Conservation (phyloP, 2,113 vertebrate species). For the Miniopterus natalensis region DNA sequence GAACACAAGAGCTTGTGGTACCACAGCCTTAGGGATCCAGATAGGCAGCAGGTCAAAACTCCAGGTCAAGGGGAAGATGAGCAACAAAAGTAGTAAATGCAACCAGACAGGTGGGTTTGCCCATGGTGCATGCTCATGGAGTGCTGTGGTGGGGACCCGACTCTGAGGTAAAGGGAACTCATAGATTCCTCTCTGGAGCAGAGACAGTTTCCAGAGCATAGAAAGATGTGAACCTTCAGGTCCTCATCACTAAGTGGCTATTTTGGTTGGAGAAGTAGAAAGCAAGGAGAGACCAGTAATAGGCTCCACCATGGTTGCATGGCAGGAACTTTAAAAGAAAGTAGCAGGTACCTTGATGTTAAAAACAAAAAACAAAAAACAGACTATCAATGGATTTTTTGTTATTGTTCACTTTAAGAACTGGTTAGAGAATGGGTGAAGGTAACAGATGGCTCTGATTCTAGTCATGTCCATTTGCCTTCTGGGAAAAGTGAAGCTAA, state of each 20-base stretch:
- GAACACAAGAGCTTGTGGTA: background rate
- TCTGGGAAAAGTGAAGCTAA: conserved; percentile 73
- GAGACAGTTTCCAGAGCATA: background rate
- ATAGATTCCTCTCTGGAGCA: background rate
- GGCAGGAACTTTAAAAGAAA: background rate
- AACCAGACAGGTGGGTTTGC: background rate
- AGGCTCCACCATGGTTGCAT: background rate
- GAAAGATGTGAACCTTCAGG: background rate
- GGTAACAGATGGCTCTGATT: conserved; percentile 68
- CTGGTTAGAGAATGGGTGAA: conserved; percentile 52
- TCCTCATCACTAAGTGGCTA: background rate
- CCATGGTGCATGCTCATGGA: background rate
- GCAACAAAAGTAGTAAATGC: background rate
- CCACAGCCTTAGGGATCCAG: background rate
- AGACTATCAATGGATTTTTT: background rate
- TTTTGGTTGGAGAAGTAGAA: conserved; percentile 27
- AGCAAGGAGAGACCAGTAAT: background rate
- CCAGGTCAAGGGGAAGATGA: background rate
- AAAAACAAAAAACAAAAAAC: background rate
- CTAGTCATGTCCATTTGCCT: conserved; percentile 72
- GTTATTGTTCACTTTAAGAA: conserved; percentile 51
- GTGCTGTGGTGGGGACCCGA: background rate
- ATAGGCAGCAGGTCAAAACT: background rate
- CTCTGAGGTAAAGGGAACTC: background rate
- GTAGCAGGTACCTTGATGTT: background rate